phyloP scores from a whole-genome alignment of 2,888 invertebrate species.

The Hemithea aestivaria region DNA sequence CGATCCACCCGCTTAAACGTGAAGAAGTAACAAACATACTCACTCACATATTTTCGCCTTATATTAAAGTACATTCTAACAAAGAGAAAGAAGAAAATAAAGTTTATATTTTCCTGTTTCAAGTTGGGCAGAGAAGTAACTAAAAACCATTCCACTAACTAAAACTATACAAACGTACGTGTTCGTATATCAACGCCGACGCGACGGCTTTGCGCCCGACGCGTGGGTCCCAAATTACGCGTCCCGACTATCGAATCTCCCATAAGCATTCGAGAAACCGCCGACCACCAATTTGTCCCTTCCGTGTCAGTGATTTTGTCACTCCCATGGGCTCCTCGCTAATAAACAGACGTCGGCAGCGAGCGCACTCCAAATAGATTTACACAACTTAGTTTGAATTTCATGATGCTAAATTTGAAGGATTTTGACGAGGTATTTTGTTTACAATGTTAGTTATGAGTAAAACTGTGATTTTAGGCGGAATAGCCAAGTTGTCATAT shows the following conservation, averaged over 20 bases:
- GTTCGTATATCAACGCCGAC: slow-evolving; percentile 50
- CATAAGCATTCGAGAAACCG: slow-evolving; percentile 53
- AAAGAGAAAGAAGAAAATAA: no score
- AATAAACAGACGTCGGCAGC: slow-evolving; percentile 40
- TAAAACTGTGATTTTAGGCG: slow-evolving; percentile 8
- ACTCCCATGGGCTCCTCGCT: slow-evolving; percentile 45
- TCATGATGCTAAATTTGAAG: slow-evolving; percentile 2
- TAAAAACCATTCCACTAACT: slow-evolving; percentile 12
- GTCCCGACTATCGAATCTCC: slow-evolving; percentile 49
- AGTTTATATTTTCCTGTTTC: no score
- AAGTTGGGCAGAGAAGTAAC: no score
- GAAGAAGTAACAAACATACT: no score
- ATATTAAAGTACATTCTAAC: no score
- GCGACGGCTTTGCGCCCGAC: slow-evolving; percentile 47
- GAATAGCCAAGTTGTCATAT: no score
- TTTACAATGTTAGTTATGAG: no score
- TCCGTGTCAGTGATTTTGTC: slow-evolving; percentile 59
- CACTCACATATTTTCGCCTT: no score
- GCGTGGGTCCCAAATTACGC: slow-evolving; percentile 55
- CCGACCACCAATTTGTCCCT: slow-evolving; percentile 66
- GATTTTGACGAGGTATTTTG: not conserved
- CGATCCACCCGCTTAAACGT: no score
- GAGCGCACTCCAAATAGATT: slow-evolving; percentile 43
- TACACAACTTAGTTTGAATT: slow-evolving; percentile 22
- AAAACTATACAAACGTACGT: slow-evolving; percentile 16